Percentiles rank a stretch among this genome's conserved stretches.
Conservation (phyloP, 2,888 invertebrate genomes). For the Acleris laterana region DNA sequence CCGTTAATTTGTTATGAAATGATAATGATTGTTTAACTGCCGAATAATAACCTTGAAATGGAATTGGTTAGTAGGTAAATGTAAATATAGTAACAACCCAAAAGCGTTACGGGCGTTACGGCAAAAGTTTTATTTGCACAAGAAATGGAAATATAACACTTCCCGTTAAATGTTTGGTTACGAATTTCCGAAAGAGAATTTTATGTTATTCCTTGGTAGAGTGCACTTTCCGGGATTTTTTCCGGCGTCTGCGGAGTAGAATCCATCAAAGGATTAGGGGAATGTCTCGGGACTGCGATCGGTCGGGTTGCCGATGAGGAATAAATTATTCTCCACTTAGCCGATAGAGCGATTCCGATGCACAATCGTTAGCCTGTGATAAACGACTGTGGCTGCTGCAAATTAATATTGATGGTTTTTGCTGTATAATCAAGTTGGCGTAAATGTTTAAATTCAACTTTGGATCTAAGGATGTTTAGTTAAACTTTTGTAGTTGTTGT, state of each 20-base stretch:
- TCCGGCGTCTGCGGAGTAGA: constrained; percentile 60
- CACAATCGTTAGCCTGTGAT: constrained; percentile 33
- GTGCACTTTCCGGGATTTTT: constrained; percentile 73
- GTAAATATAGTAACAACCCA: constrained; percentile 4
- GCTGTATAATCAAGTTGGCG: constrained; percentile 6
- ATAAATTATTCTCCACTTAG: constrained; percentile 79
- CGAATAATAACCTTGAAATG: constrained; percentile 1
- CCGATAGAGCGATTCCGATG: constrained; percentile 60
- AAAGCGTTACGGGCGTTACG: constrained; percentile 5
- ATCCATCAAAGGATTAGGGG: constrained; percentile 83
- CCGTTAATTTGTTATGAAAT: constrained; percentile 31
- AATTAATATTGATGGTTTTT: constrained; percentile 28
- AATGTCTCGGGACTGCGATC: constrained; percentile 66
- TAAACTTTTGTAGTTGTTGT: too few relatives aligned
- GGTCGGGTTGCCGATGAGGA: constrained; percentile 73
- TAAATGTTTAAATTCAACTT: neutral
- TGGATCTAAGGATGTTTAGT: too few relatives aligned
- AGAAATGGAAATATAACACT: constrained; percentile 38
- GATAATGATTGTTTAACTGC: constrained; percentile 11
- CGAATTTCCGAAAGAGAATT: constrained; percentile 48
- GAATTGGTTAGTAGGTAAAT: neutral
- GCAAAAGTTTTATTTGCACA: constrained; percentile 31
- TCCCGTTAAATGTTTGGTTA: constrained; percentile 47
- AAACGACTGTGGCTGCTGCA: constrained; percentile 26
- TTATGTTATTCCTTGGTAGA: constrained; percentile 61